Evolutionary conservation across 2,888 invertebrate genomes (phyloP).

Genomic region (Lithophane leautieri): DNA sequence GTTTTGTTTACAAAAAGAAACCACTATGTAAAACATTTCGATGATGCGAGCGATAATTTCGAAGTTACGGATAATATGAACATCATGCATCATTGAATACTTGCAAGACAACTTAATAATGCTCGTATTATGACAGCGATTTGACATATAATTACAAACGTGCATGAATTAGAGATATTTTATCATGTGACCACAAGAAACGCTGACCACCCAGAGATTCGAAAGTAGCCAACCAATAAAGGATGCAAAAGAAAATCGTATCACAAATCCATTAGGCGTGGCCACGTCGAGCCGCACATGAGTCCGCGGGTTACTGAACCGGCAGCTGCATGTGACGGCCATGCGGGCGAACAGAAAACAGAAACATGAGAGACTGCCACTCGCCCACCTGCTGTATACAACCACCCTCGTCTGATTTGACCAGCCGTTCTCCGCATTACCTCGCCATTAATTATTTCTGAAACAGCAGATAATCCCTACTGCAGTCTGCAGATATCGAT

Average conservation of each 20-base stretch:
- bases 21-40: conserved; percentile 70
- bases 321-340: conserved; percentile 79
- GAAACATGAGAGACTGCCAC: conserved; percentile 65
- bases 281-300: conserved; percentile 67
- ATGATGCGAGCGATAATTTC: conserved; percentile 40
- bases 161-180: conserved; percentile 13
- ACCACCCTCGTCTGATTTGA: conserved; percentile 54
- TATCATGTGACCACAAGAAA: conserved; percentile 15
- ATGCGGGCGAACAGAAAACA: conserved; percentile 72
- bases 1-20: conserved; percentile 71
- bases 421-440: conserved; percentile 49
- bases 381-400: conserved; percentile 69
- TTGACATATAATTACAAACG: conserved; percentile 20
- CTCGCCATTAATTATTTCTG: conserved; percentile 56
- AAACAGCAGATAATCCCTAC: conserved; percentile 49
- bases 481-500: conserved; percentile 24
- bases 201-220: conserved; percentile 47
- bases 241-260: conserved; percentile 63
- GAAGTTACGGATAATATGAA: neutral
- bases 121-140: neutral
- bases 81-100: conserved; percentile 14
- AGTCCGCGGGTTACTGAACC: conserved; percentile 79
- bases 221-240: conserved; percentile 51
- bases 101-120: conserved; percentile 23
- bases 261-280: conserved; percentile 74